phyloP scores from a whole-genome alignment of 2,888 invertebrate species.

The Poecilus cupreus region DNA sequence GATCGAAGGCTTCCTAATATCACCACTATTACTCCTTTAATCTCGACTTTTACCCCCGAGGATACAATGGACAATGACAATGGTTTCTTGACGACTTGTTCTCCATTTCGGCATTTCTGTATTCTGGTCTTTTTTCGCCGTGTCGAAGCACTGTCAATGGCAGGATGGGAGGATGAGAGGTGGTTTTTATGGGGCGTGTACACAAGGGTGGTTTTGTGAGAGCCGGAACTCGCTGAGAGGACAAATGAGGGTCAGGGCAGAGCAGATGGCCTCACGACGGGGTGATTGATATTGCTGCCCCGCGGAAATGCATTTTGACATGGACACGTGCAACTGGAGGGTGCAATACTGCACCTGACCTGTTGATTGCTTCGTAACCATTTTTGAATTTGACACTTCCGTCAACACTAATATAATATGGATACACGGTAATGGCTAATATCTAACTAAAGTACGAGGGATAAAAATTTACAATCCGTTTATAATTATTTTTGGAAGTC shows the following conservation, averaged over 20 bases:
- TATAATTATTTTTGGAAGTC: too few relatives aligned
- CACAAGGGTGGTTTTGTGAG: not conserved
- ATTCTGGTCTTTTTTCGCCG: not conserved
- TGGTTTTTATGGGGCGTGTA: not conserved
- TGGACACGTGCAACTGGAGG: too few relatives aligned
- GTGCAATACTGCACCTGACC: not conserved
- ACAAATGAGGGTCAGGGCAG: not conserved
- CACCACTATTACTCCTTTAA: conserved; percentile 16
- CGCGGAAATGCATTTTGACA: not conserved
- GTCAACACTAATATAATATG: too few relatives aligned
- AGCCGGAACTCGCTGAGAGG: not conserved
- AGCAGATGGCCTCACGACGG: too few relatives aligned
- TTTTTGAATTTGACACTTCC: too few relatives aligned
- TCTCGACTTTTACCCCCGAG: not conserved
- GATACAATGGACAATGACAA: not conserved
- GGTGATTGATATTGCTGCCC: too few relatives aligned
- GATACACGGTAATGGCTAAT: too few relatives aligned
- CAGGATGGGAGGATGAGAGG: not conserved
- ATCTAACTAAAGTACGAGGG: too few relatives aligned
- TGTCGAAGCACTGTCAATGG: not conserved
- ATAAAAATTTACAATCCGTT: too few relatives aligned
- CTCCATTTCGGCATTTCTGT: not conserved
- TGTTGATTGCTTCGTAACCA: not conserved
- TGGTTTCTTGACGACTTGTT: conserved; percentile 5
- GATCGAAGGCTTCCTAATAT: conserved; percentile 21